These are phyloP conservation scores for Masnerella sp. DNA, from an alignment of 2,888 invertebrate genomes.

Conservation along the genomic window DNA sequence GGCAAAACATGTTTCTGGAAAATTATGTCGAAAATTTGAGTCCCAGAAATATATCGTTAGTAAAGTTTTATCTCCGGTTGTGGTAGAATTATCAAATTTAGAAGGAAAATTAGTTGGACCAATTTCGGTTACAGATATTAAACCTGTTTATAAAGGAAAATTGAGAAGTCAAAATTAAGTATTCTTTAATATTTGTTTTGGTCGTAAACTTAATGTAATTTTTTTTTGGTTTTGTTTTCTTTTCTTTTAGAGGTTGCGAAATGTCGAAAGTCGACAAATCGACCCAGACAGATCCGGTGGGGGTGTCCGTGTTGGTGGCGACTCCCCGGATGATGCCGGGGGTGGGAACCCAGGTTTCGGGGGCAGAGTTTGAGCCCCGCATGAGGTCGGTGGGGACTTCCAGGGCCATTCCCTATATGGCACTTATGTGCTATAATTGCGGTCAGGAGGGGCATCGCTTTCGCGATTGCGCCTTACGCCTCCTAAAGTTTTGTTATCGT, in stretches of 20 bases:
- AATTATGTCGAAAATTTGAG: constrained; percentile 22
- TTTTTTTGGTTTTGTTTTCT: neutral
- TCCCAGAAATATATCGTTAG: constrained; percentile 8
- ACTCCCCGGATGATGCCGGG: constrained; percentile 1
- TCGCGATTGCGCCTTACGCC: neutral
- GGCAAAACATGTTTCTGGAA: constrained; percentile 7
- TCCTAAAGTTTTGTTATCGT: neutral
- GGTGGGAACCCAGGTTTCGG: constrained; percentile 4
- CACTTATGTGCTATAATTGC: neutral
- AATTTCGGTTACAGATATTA: constrained; percentile 22
- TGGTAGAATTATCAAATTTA: constrained; percentile 17
- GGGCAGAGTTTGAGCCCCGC: neutral
- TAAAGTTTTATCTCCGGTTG: constrained; percentile 16
- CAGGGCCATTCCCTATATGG: no score
- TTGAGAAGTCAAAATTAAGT: constrained; percentile 3
- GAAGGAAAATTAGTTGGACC: constrained; percentile 9
- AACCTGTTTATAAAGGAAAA: constrained; percentile 16
- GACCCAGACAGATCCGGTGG: constrained; percentile 4
- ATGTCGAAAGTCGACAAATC: neutral
- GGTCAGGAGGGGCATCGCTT: neutral
- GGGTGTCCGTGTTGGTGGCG: neutral
- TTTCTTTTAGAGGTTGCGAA: no score
- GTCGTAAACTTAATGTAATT: neutral
- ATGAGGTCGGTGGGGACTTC: neutral
- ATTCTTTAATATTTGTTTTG: constrained; percentile 1